A percentile compares a stretch with the other conserved stretches of the same genome.
phyloP scores from a whole-genome alignment of 2,888 invertebrate species.

The Sepioteuthis lessoniana region DNA sequence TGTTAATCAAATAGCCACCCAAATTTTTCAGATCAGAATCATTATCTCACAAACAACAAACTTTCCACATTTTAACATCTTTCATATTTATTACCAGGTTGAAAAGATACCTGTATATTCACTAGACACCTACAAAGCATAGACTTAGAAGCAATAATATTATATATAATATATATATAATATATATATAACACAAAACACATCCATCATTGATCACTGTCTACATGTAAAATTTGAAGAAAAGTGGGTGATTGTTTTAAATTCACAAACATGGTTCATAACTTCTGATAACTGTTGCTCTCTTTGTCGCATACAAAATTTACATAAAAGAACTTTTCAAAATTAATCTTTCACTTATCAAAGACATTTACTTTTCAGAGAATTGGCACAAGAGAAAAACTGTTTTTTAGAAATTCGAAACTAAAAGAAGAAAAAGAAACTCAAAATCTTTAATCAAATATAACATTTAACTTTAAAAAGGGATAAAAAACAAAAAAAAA shows the following conservation, averaged over 20 bases:
- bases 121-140: neutral
- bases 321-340: neutral
- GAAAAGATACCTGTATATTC: neutral
- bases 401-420: neutral
- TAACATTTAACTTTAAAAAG: no score
- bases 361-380: neutral
- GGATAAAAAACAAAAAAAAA: no score
- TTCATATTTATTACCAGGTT: neutral
- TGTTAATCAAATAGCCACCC: neutral
- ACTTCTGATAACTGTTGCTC: neutral
- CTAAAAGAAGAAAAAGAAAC: neutral
- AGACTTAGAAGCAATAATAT: neutral
- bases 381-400: neutral
- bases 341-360: no score
- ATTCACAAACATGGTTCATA: conserved; percentile 33
- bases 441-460: no score
- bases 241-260: conserved; percentile 20
- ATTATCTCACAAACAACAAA: neutral
- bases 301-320: neutral
- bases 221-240: neutral
- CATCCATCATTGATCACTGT: neutral
- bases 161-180: no score
- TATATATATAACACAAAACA: neutral
- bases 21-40: neutral
- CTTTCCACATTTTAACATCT: neutral